Conservation (phyloP, 2,113 vertebrate species). For the Coptodon rendalli region DNA sequence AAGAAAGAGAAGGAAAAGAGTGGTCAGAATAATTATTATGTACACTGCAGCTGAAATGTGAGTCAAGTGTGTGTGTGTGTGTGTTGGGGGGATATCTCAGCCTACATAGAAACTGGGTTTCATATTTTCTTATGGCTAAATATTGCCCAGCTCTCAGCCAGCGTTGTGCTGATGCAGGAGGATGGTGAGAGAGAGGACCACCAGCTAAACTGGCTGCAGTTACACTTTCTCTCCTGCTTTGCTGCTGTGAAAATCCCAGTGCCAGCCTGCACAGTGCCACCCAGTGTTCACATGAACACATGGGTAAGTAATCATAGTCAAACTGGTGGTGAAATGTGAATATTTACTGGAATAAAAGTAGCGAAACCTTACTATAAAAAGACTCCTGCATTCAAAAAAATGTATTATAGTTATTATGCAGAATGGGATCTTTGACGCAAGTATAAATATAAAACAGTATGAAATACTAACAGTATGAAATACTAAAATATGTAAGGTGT, state of each 20-base stretch:
- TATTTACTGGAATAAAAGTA: neutral
- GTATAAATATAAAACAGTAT: neutral
- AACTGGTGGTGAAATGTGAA: neutral
- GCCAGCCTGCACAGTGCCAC: slow-evolving; percentile 76
- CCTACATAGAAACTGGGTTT: slow-evolving; percentile 45
- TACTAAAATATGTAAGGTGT: neutral
- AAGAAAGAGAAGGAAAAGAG: slow-evolving; percentile 61
- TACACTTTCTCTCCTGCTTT: slow-evolving; percentile 6
- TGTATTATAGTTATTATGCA: neutral
- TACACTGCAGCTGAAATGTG: slow-evolving; percentile 51
- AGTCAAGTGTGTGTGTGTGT: slow-evolving; percentile 12
- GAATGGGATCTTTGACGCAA: neutral
- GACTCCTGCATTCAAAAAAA: neutral
- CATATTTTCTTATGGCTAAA: slow-evolving; percentile 56
- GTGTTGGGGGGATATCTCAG: neutral
- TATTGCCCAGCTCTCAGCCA: slow-evolving; percentile 36
- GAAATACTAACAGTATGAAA: fast-evolving
- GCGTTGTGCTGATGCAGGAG: slow-evolving; percentile 57
- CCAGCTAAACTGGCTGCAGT: slow-evolving; percentile 34
- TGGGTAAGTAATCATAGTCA: neutral
- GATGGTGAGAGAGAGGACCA: slow-evolving; percentile 46
- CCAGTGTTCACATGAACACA: slow-evolving; percentile 72
- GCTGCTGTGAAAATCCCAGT: neutral
- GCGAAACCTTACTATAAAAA: fast-evolving
- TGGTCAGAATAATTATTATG: slow-evolving; percentile 67